A percentile compares a stretch with the other conserved stretches of the same genome.
These are phyloP conservation scores for Lerema accius DNA, from an alignment of 1,140 invertebrate genomes.

Conservation along the genomic window DNA sequence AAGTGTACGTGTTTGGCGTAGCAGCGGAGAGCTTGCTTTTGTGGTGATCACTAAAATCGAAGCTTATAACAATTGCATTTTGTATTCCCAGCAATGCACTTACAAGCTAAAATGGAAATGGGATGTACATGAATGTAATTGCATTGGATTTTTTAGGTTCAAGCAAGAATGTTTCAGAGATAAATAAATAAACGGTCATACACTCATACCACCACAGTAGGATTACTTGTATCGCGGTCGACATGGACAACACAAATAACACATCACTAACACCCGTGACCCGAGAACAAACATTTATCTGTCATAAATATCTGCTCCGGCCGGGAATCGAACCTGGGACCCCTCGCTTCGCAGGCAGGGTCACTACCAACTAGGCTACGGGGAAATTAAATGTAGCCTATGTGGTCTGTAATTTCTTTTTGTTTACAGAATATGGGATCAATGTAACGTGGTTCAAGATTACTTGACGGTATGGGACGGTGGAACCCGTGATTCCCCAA, in stretches of 20 bases:
- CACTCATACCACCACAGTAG: no score
- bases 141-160: neutral
- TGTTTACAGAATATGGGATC: constrained; percentile 88
- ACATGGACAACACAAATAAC: no score
- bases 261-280: no score
- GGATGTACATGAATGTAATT: neutral
- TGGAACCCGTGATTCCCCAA: constrained; percentile 87
- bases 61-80: constrained; percentile 17
- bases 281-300: no score
- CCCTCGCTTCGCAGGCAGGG: no score
- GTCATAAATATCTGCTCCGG: no score
- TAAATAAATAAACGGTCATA: no score
- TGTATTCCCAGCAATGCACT: neutral
- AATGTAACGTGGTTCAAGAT: constrained; percentile 91
- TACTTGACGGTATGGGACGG: constrained; percentile 93
- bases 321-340: no score
- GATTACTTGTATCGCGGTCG: no score
- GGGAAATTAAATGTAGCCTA: no score
- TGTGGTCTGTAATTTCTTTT: constrained; percentile 7
- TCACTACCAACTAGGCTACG: no score
- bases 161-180: no score
- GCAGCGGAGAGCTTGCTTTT: constrained; percentile 6
- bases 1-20: constrained; percentile 26
- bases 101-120: constrained; percentile 1
- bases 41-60: constrained; percentile 13